phyloP scores from a whole-genome alignment of 2,888 invertebrate species.

The Meloe dianella region DNA sequence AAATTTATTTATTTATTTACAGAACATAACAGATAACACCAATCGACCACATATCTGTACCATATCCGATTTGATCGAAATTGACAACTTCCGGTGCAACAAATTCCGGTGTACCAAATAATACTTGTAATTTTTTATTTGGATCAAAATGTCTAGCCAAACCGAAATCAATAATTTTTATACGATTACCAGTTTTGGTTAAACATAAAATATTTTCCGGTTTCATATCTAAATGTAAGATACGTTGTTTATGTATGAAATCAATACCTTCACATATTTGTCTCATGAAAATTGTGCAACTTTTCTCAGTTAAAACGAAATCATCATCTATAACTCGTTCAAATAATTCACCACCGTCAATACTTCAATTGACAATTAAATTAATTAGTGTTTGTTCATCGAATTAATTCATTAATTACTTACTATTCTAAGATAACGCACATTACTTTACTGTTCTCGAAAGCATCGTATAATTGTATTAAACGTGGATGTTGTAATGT shows the following conservation, averaged over 20 bases:
- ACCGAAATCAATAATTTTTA: slow-evolving; percentile 99
- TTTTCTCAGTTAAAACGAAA: slow-evolving; percentile 94
- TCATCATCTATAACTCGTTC: slow-evolving; percentile 99
- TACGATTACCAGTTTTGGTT: slow-evolving; percentile 94
- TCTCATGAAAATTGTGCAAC: slow-evolving; percentile 95
- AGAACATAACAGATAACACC: slow-evolving; percentile 98
- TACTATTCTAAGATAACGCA: slow-evolving; percentile 98
- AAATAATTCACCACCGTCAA: slow-evolving; percentile 97
- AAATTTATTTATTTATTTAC: no score
- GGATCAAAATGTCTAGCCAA: slow-evolving; percentile 92
- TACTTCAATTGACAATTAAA: slow-evolving; percentile 67
- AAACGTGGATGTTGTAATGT: slow-evolving; percentile 92
- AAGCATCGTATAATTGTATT: slow-evolving; percentile 97
- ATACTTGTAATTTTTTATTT: slow-evolving; percentile 87
- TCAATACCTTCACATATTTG: slow-evolving; percentile 98
- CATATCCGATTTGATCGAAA: slow-evolving; percentile 94
- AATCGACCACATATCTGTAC: slow-evolving; percentile 99
- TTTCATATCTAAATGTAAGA: slow-evolving; percentile 97
- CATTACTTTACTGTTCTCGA: slow-evolving; percentile 92
- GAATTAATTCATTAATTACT: slow-evolving; percentile 60
- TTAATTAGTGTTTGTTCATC: not conserved
- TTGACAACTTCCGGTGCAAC: slow-evolving; percentile 99
- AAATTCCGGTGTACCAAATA: slow-evolving; percentile 98
- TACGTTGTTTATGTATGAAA: slow-evolving; percentile 94
- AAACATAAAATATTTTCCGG: slow-evolving; percentile 98